These are phyloP conservation scores for Australoheros scitulus DNA, from an alignment of 2,113 vertebrate genomes.

Conservation along the genomic window DNA sequence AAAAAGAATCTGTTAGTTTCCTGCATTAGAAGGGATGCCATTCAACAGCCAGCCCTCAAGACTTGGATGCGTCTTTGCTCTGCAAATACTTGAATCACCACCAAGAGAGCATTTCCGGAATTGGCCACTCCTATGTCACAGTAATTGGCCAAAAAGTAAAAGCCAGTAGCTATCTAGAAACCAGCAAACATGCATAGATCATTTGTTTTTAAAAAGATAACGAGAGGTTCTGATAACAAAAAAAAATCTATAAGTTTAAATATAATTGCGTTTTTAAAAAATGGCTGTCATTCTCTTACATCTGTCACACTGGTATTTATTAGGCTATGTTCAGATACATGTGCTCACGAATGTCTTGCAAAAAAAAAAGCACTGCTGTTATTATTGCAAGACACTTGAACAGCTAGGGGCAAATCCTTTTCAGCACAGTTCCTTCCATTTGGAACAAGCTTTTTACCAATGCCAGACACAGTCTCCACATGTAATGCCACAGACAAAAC, in stretches of 20 bases:
- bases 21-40: conserved; percentile 12
- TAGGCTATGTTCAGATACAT: background rate
- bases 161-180: background rate
- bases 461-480: conserved; percentile 22
- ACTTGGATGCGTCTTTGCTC: conserved; percentile 7
- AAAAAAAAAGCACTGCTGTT: conserved; percentile 32
- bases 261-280: background rate
- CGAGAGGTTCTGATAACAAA: background rate
- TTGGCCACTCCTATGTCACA: background rate
- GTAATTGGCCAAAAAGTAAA: conserved; percentile 7
- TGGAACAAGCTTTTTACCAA: conserved; percentile 10
- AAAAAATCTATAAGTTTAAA: background rate
- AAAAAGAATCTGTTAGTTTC: conserved; percentile 11
- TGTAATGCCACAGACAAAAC: conserved; percentile 27
- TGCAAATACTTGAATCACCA: conserved; percentile 12
- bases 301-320: background rate
- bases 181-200: background rate
- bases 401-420: conserved; percentile 23
- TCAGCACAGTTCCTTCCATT: conserved; percentile 23
- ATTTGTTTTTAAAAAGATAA: background rate
- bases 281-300: background rate
- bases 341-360: background rate
- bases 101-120: background rate
- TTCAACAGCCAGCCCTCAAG: conserved; percentile 20
- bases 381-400: conserved; percentile 26